These are phyloP conservation scores for zebrafish (Danio rerio) DNA, from an alignment of 2,113 vertebrate genomes.

Conservation along the genomic window DNA sequence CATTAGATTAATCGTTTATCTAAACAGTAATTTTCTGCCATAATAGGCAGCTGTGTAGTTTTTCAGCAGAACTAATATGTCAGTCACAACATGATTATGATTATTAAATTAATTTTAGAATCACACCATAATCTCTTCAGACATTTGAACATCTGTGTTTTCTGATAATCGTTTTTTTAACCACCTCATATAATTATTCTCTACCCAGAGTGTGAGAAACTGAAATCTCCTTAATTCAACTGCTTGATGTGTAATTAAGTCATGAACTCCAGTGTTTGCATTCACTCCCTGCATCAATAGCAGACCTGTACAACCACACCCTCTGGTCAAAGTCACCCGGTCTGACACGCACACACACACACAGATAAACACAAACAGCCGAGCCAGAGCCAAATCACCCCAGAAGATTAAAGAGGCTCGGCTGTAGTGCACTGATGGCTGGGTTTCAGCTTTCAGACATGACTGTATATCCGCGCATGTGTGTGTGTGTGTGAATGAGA, in stretches of 20 bases:
- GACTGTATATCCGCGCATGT: too few species aligned
- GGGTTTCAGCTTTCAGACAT: slow-evolving; percentile 28
- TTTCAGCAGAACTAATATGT: not conserved
- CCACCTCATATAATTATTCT: not conserved
- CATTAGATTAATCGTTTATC: too few species aligned
- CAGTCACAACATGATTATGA: not conserved
- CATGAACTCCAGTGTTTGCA: slow-evolving; percentile 58
- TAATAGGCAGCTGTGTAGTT: not conserved
- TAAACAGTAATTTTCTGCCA: too few species aligned
- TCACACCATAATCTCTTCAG: not conserved
- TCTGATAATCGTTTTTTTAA: too few species aligned
- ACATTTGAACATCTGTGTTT: not conserved
- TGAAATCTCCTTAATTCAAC: slow-evolving; percentile 49
- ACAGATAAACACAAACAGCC: not conserved
- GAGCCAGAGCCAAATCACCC: slow-evolving; percentile 36
- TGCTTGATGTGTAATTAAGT: slow-evolving; percentile 48
- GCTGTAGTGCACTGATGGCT: slow-evolving; percentile 8
- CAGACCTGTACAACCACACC: slow-evolving; percentile 58
- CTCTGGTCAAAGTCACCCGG: slow-evolving; percentile 71
- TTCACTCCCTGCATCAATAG: slow-evolving; percentile 59
- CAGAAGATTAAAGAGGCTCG: slow-evolving; percentile 32
- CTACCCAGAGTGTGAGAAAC: slow-evolving; percentile 28
- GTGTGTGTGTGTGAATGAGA: slow-evolving; percentile 2
- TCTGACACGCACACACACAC: slow-evolving; percentile 48
- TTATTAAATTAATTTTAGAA: not conserved